A percentile compares a stretch with the other conserved stretches of the same genome.
Evolutionary conservation across 1,140 invertebrate genomes (phyloP).

Genomic region (Zaprionus gabonicus): DNA sequence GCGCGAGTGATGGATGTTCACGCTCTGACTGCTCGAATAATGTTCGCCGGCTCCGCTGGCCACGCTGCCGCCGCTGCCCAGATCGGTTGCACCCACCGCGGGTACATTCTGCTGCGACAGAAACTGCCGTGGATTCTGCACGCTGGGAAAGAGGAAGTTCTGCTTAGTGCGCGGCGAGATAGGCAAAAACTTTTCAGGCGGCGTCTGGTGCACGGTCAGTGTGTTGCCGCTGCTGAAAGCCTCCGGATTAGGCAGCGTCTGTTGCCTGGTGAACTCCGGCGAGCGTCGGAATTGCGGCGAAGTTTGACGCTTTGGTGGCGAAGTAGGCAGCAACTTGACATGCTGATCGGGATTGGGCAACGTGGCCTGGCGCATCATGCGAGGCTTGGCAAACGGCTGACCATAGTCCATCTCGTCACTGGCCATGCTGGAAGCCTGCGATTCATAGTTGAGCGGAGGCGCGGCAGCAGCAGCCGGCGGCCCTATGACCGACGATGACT

Average conservation of each 20-base stretch:
- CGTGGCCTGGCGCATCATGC: conserved; percentile 80
- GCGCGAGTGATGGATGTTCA: conserved; percentile 78
- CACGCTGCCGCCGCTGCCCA: conserved; percentile 61
- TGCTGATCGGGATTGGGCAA: conserved; percentile 84
- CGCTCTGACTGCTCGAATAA: conserved; percentile 84
- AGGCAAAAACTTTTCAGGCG: conserved; percentile 79
- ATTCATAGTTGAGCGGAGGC: conserved; percentile 65
- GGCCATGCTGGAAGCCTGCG: conserved; percentile 63
- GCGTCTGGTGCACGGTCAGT: conserved; percentile 68
- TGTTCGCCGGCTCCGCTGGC: conserved; percentile 69
- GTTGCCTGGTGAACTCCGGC: conserved; percentile 82
- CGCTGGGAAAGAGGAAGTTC: conserved; percentile 83
- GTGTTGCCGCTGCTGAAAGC: conserved; percentile 78
- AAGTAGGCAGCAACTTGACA: conserved; percentile 81
- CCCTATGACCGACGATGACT: conserved; percentile 17
- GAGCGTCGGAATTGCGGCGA: conserved; percentile 82
- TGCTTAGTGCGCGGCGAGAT: conserved; percentile 83
- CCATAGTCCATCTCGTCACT: conserved; percentile 71
- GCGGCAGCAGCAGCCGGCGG: conserved; percentile 7
- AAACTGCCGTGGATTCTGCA: conserved; percentile 79
- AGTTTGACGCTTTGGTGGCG: conserved; percentile 82
- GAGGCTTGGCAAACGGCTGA: conserved; percentile 63
- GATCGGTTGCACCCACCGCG: conserved; percentile 62
- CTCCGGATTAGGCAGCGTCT: conserved; percentile 82
- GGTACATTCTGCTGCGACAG: conserved; percentile 83